Conservation (phyloP, 2,888 invertebrate species). For the Suillia variegata region DNA sequence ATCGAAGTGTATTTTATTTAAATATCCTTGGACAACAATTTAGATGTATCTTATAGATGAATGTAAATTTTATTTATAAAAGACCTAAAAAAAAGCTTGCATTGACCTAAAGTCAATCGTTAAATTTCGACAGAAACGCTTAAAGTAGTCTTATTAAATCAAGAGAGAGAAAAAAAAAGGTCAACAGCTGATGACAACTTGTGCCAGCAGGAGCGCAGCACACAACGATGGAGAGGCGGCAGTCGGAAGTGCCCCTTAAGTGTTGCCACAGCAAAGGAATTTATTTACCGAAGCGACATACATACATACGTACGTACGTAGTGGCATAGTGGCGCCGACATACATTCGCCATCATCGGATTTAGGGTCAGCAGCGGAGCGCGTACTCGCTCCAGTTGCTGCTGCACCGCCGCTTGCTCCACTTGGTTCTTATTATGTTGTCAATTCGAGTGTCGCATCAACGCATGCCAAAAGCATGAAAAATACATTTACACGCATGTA, state of each 20-base stretch:
- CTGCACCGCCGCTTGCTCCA: neutral
- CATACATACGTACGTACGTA: neutral
- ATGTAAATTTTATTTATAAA: too few species aligned
- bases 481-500: neutral
- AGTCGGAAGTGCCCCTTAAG: conserved; percentile 1
- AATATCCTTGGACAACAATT: too few species aligned
- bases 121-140: too few species aligned
- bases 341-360: too few species aligned
- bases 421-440: conserved; percentile 2
- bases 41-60: too few species aligned
- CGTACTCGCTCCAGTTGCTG: neutral
- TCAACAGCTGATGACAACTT: neutral
- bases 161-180: too few species aligned
- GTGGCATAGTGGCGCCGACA: too few species aligned
- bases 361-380: neutral
- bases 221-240: neutral
- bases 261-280: neutral
- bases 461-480: neutral
- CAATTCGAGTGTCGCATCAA: neutral
- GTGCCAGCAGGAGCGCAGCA: neutral
- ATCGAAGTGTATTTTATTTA: too few species aligned
- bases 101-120: too few species aligned
- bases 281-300: conserved; percentile 1
- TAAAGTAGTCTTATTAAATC: too few species aligned
- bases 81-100: too few species aligned